Percentiles rank a stretch among this genome's conserved stretches.
Conservation (phyloP, 1,140 invertebrate genomes). For the Meloidogyne chitwoodi region DNA sequence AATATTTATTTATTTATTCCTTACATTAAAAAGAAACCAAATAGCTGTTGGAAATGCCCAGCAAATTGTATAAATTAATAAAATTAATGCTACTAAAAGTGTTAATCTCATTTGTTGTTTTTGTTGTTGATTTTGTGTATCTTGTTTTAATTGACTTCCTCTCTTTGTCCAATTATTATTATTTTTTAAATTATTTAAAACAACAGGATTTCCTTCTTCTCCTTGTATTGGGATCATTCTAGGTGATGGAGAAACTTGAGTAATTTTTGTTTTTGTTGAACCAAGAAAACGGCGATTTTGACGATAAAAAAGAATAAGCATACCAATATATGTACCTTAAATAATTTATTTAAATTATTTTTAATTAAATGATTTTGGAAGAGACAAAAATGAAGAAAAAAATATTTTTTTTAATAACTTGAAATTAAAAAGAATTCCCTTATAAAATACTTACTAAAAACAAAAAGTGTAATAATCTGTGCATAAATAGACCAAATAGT, state of each 20-base stretch:
- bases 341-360: background rate
- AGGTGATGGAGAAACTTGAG: background rate
- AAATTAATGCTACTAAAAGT: background rate
- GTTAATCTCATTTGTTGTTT: constrained; percentile 2
- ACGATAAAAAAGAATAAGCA: background rate
- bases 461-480: background rate
- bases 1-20: no score
- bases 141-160: background rate
- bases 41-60: constrained; percentile 7
- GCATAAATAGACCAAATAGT: constrained; percentile 3
- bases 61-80: constrained; percentile 2
- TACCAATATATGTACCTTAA: background rate
- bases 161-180: background rate
- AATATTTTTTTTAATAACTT: no score
- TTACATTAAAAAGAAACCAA: constrained; percentile 10
- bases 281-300: background rate
- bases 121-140: background rate
- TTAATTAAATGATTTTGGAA: no score
- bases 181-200: background rate
- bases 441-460: background rate
- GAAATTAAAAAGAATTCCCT: no score
- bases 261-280: background rate
- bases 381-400: no score
- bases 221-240: background rate
- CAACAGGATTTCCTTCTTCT: background rate